phyloP scores from a whole-genome alignment of 2,113 vertebrate species.

The Oncorhynchus tshawytscha region DNA sequence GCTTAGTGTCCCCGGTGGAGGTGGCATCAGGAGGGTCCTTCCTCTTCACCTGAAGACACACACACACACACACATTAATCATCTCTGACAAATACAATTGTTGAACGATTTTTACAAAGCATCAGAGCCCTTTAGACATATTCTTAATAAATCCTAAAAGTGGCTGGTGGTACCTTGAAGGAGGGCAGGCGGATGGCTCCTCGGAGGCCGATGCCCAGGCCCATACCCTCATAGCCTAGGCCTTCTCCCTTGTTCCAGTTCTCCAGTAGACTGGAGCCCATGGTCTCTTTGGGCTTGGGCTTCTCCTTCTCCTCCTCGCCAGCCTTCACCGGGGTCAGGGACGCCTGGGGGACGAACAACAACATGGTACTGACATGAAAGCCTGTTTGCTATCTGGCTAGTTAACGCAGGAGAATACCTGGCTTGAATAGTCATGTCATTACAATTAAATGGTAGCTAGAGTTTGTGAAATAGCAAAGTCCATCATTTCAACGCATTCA shows the following conservation, averaged over 20 bases:
- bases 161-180: constrained; percentile 85
- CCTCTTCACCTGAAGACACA: constrained; percentile 85
- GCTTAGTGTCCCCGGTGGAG: constrained; percentile 85
- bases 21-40: constrained; percentile 92
- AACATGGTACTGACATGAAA: neutral
- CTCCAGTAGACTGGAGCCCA: constrained; percentile 88
- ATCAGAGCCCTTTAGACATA: neutral
- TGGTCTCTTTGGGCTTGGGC: constrained; percentile 88
- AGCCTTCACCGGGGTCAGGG: constrained; percentile 90
- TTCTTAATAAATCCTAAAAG: neutral
- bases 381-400: neutral
- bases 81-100: neutral
- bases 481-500: neutral
- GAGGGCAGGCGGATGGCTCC: constrained; percentile 94
- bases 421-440: neutral
- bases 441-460: neutral
- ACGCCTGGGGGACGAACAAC: constrained; percentile 70
- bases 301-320: constrained; percentile 90
- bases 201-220: constrained; percentile 87
- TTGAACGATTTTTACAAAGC: neutral
- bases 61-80: neutral
- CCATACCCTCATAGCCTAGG: constrained; percentile 90
- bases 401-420: neutral
- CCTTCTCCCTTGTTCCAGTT: constrained; percentile 97
- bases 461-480: neutral